Conservation (phyloP, 2,888 invertebrate genomes). For the Antheraea yamamai region DNA sequence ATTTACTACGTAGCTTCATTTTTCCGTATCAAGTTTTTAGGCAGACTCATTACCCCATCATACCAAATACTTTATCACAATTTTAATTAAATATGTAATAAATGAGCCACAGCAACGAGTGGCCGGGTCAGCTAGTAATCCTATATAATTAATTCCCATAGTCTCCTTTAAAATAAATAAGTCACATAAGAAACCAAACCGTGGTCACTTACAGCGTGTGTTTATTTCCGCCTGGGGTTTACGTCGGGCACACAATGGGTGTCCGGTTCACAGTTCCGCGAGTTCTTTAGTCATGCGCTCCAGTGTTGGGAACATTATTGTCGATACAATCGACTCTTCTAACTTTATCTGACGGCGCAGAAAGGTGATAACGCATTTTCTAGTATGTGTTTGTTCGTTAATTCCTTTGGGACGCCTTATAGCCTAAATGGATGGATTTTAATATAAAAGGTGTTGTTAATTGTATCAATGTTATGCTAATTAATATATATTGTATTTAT, state of each 20-base stretch:
- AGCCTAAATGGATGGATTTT: too few relatives aligned
- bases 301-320: neutral
- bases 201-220: neutral
- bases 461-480: too few relatives aligned
- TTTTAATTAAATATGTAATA: too few relatives aligned
- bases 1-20: too few relatives aligned
- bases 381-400: neutral
- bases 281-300: conserved; percentile 9
- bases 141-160: neutral
- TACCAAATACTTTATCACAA: too few relatives aligned
- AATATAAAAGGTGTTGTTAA: too few relatives aligned
- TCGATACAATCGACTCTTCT: neutral
- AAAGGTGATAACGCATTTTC: neutral
- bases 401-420: too few relatives aligned
- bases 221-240: neutral
- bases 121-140: neutral
- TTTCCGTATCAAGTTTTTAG: too few relatives aligned
- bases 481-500: too few relatives aligned
- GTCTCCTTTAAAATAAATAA: neutral
- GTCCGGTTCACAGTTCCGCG: conserved; percentile 11
- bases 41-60: too few relatives aligned
- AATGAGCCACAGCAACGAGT: too few relatives aligned
- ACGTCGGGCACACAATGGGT: conserved; percentile 1
- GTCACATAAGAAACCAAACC: neutral
- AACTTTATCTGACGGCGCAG: neutral